Evolutionary conservation across 2,888 invertebrate genomes (phyloP).

Genomic region (Dichetophora obliterata): DNA sequence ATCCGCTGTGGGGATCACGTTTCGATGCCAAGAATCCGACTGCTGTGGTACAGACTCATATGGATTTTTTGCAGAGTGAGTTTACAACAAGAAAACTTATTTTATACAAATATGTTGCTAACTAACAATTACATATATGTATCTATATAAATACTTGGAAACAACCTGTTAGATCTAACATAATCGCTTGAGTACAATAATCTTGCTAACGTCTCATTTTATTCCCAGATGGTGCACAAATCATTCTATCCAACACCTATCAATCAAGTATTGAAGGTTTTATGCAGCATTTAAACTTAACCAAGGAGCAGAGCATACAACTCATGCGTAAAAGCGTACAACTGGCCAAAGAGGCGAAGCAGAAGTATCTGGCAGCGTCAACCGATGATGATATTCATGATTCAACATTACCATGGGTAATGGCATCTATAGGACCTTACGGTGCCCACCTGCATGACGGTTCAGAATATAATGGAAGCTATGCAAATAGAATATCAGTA

Average conservation of each 20-base stretch:
- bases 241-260: constrained; percentile 90
- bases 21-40: constrained; percentile 83
- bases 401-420: constrained; percentile 75
- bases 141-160: no score
- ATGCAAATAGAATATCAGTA: constrained; percentile 76
- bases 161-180: no score
- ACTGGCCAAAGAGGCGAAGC: constrained; percentile 79
- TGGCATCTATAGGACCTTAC: constrained; percentile 93
- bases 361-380: constrained; percentile 67
- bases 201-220: not conserved
- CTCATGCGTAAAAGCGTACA: constrained; percentile 81
- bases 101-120: no score
- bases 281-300: constrained; percentile 78
- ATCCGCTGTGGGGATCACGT: constrained; percentile 90
- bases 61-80: constrained; percentile 82
- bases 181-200: no score
- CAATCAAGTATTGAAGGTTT: constrained; percentile 87
- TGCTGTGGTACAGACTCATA: constrained; percentile 82
- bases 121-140: no score
- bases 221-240: constrained; percentile 80
- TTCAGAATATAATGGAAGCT: constrained; percentile 91
- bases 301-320: constrained; percentile 76
- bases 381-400: constrained; percentile 75
- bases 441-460: constrained; percentile 91
- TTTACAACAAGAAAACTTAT: constrained; percentile 27